Base-by-base conservation (phyloP, 2,888 invertebrate species). In the Xylophagus ater region DNA sequence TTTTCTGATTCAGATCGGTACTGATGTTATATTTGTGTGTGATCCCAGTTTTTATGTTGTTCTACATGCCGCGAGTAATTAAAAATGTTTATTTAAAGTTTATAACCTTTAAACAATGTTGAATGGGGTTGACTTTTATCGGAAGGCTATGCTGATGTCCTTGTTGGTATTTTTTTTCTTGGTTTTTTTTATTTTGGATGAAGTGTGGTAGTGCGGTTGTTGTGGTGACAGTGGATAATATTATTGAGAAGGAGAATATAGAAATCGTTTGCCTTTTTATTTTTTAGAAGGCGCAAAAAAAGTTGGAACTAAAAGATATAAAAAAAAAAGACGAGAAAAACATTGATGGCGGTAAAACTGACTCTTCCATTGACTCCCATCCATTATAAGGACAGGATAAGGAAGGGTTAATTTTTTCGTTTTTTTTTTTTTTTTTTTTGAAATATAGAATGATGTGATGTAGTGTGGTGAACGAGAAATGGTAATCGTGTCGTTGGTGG, bases 41-140 rank as follows among this genome's bases (percentile, higher is more conserved):
- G 30, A 30, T 30, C 13, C 30, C 30, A 15, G 23, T 10, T 18
- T 36, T 42, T 41, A 34, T 42, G 36, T 40, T 29, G 29, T 42
- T 42, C 37, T 37, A 44, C 33, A 26, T 40, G 23, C 41, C 43
- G 40, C 44, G 45, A 49, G 49, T 48, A 48, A 49, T 49, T 49
- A 49, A 49, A 49, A 48, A 46, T 49, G 48, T 49, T 49, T 49
- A 48, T 47, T 46, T 48, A 47, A 49, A 48, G 49, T 49, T 49
- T 48, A 48, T 46, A 35, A 34, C 42, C 44, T 40, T 44, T 44
- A 41, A 41, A 44, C 34, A 44, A 41, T 44, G 34, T 37, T 39
- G 34, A 43, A 43, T 40, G 33, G 34, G 37, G 40, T 31, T 39
- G 39, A 42, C 31, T 42, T 38, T 39, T 34, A 35, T 40, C 23